Percentiles rank a stretch among this genome's conserved stretches.
phyloP scores from a whole-genome alignment of 2,888 invertebrate species.

The Slavum lentiscoides region DNA sequence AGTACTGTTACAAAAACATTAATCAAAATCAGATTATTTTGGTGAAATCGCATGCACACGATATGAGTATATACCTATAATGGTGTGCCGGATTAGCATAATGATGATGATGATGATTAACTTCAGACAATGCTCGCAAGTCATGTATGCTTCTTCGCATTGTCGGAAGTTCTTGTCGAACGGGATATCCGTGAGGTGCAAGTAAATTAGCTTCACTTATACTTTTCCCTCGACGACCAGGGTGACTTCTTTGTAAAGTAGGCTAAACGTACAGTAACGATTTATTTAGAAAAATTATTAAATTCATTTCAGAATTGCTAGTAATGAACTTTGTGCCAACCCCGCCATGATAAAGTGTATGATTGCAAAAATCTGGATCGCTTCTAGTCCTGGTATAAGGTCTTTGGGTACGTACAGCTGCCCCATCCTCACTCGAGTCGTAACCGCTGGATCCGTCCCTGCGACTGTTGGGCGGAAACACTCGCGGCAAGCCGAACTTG shows the following conservation, averaged over 20 bases:
- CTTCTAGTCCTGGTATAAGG: slow-evolving; percentile 68
- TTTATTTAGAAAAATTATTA: not conserved
- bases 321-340: slow-evolving; percentile 24
- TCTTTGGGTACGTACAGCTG: slow-evolving; percentile 53
- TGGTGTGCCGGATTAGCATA: slow-evolving; percentile 53
- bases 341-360: slow-evolving; percentile 56
- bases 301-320: not conserved
- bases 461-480: slow-evolving; percentile 81
- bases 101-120: slow-evolving; percentile 53
- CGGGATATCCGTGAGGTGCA: slow-evolving; percentile 56
- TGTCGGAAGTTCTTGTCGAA: slow-evolving; percentile 42
- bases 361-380: slow-evolving; percentile 78
- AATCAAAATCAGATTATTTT: not conserved
- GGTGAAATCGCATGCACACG: not conserved
- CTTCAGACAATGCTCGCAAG: slow-evolving; percentile 56
- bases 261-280: slow-evolving; percentile 3
- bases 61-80: slow-evolving; percentile 49
- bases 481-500: slow-evolving; percentile 89
- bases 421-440: slow-evolving; percentile 78
- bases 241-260: slow-evolving; percentile 58
- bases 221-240: slow-evolving; percentile 65
- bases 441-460: slow-evolving; percentile 90
- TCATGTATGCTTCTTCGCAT: slow-evolving; percentile 58
- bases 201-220: slow-evolving; percentile 83
- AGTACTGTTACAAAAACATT: slow-evolving; percentile 41